Base-by-base conservation (phyloP, 2,797 vertebrate species). In the Siniperca obscura region DNA sequence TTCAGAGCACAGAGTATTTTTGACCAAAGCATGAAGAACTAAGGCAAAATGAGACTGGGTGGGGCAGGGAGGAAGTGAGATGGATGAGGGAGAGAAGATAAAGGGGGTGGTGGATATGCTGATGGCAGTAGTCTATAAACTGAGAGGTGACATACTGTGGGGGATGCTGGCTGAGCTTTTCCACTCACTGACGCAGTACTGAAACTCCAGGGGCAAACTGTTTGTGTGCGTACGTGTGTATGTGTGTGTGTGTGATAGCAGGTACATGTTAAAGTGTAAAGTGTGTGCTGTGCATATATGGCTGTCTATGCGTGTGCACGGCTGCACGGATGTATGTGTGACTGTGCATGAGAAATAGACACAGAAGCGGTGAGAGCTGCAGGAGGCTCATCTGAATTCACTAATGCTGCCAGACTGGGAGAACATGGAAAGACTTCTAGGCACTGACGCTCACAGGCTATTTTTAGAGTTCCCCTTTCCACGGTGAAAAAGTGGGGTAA, bases 341-440 rank as follows among this genome's bases (percentile, higher is more conserved):
- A 68, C 65, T 61, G 80, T 67, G 83, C 78, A 48, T 70, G 83
- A 80, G 73, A 80, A 69, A 19, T 74, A 85, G 76, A 82, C 80
- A 71, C 77, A 38, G 74, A 80, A 72, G 81, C 83, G 75, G 88
- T 34, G 75, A 74, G 88, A 93, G 87, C 90, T 91, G 87, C 90
- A 86, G 92, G 82, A 90, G 91, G 85, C 89, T 93, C 85, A 83
- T 94, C 92, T 91, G 88, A 92, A 92, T 94, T 89, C 88, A 89
- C 90, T 90, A 82, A 90, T 81, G 87, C 87, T 92, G 90, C 89
- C 92, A 91, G 91, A 90, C 82, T 83, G 80, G 74, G 84, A 86
- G 89, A 94, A 89, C 91, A 92, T 86, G 87, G 89, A 90, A 90
- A 92, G 88, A 91, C 91, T 93, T 93, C 94, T 86, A 90, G 91